These are phyloP conservation scores for Drosophila phalerata DNA, from an alignment of 2,888 invertebrate species.

Conservation along the genomic window DNA sequence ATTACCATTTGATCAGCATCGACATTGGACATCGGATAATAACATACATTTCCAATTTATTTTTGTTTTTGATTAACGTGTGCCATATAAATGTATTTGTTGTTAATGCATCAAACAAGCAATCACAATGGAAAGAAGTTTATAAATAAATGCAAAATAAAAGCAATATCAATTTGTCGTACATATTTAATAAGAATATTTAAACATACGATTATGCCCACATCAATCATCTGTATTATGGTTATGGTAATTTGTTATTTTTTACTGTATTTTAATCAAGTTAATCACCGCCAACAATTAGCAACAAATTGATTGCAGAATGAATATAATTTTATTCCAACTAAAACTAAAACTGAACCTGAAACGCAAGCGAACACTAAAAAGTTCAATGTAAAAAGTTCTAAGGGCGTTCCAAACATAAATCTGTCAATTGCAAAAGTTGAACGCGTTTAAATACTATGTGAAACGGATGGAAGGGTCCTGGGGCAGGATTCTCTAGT, in stretches of 20 bases:
- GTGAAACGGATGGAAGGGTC: slow-evolving; percentile 22
- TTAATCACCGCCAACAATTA: slow-evolving; percentile 33
- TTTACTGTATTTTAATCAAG: slow-evolving; percentile 6
- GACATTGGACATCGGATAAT: slow-evolving; percentile 28
- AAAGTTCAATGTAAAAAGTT: slow-evolving; percentile 30
- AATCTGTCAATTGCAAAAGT: slow-evolving; percentile 77
- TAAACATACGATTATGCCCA: neutral
- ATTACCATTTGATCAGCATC: slow-evolving; percentile 28
- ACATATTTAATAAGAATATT: slow-evolving; percentile 8
- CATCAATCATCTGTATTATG: slow-evolving; percentile 38
- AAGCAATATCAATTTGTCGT: slow-evolving; percentile 48
- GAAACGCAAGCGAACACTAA: slow-evolving; percentile 3
- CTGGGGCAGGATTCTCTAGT: slow-evolving; percentile 19
- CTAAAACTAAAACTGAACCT: slow-evolving; percentile 5
- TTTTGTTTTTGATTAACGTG: slow-evolving; percentile 44
- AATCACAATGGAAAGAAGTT: slow-evolving; percentile 35
- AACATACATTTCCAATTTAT: slow-evolving; percentile 48
- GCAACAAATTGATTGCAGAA: slow-evolving; percentile 5
- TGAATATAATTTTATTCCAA: slow-evolving; percentile 2
- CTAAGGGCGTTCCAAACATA: slow-evolving; percentile 47
- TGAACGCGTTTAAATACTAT: slow-evolving; percentile 62
- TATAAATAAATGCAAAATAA: slow-evolving; percentile 66
- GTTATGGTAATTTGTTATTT: slow-evolving; percentile 48
- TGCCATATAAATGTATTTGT: slow-evolving; percentile 59
- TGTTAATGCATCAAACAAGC: slow-evolving; percentile 53